These are phyloP conservation scores for Ceryle rudis DNA, from an alignment of 2,797 vertebrate genomes.

Conservation along the genomic window DNA sequence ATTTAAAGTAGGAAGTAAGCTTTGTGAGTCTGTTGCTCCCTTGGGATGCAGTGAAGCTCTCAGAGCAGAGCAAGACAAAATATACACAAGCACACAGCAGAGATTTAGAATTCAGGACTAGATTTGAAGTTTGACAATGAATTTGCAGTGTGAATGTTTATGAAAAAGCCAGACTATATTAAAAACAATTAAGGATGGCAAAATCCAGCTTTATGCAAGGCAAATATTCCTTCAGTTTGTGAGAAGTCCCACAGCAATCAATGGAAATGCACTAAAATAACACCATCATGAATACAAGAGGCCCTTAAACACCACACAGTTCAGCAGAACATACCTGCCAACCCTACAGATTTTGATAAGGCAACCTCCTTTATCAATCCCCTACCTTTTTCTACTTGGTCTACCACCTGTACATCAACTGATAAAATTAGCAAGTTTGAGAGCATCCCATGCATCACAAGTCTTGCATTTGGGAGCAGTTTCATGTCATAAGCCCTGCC, in stretches of 20 bases:
- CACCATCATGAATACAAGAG: neutral
- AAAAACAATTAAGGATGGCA: constrained; percentile 52
- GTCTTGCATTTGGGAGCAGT: neutral
- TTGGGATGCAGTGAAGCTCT: neutral
- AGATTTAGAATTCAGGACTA: constrained; percentile 5
- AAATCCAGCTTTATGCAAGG: constrained; percentile 35
- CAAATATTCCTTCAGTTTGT: constrained; percentile 41
- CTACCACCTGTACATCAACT: neutral
- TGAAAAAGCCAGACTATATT: constrained; percentile 35
- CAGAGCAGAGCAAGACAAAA: neutral
- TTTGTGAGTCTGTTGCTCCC: neutral
- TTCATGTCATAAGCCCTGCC: neutral
- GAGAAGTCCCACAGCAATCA: constrained; percentile 59
- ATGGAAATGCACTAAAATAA: neutral
- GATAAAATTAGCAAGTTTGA: neutral
- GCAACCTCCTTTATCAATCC: neutral
- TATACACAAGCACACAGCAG: neutral
- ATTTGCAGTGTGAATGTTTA: constrained; percentile 10
- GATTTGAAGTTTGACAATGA: constrained; percentile 7
- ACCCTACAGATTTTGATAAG: neutral
- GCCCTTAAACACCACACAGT: neutral
- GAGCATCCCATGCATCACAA: neutral
- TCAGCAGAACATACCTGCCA: neutral
- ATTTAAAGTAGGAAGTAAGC: constrained; percentile 12
- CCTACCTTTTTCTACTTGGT: neutral